Evolutionary conservation across 1,140 invertebrate species (phyloP), one percentile per base, ranked within the genome.

Genomic region (Mya arenaria): DNA sequence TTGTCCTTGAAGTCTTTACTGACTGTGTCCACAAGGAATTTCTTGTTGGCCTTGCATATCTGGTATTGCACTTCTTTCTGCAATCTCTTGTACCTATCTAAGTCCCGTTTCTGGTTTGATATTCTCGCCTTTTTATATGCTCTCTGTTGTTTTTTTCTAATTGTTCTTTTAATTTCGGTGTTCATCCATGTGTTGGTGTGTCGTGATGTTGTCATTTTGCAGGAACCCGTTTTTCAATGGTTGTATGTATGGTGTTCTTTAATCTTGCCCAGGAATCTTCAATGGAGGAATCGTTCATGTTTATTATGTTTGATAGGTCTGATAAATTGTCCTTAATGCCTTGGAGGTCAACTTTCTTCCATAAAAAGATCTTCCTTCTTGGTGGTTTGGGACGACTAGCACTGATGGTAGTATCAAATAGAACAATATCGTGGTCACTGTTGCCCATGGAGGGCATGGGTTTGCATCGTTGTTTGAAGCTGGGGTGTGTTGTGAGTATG

Each of bases 181-280:
- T 79, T 71, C 17, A 79, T 60, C 77, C 77, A 79, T n/a, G 77
- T 52, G 25, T 69, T 48, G 0, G 58, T 77, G 17, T 60, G 36
- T 44, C 39, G 62, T 32, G 73, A 19, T 2, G 28, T 30, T 77
- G 73, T 44, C 30, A 62, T 23, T 48, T 65, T 77, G 15, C 23
- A 28, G 34, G 60, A 44, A 77, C 73, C 4, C 28, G 1, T n/a
- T 77, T 28, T 0, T 77, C 19, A 3, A 39, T 48, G 56, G 8
- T 13, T 15, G n/a, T n/a, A n/a, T n/a, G 56, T 60, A 19, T 60
- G 15, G 56, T 19, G 8, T 10, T 60, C 56, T 60, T 60, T 6
- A 15, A 8, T 10, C 56, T 19, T 13, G 8, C 8, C 56, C 25
- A 48, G 10, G 44, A 48, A n/a, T 60, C 23, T 10, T 19, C 23